Percentiles rank a stretch among this genome's conserved stretches.
Conservation (phyloP, 2,797 vertebrate genomes). For the Gadopsis bispinosus region DNA sequence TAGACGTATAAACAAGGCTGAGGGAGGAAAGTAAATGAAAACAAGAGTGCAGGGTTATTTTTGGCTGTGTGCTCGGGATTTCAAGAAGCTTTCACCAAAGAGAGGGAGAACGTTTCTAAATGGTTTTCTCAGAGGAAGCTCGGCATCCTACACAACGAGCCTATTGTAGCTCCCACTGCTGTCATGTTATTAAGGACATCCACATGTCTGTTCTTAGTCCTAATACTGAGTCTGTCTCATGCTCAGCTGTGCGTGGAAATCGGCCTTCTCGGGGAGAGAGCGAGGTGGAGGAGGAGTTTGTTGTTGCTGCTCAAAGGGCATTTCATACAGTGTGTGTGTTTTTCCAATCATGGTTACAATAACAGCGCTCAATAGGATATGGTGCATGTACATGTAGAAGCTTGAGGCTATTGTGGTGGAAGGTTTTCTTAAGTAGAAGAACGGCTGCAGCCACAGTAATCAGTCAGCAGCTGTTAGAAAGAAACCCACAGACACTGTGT, state of each 20-base stretch:
- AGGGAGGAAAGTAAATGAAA: constrained; percentile 50
- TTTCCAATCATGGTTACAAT: constrained; percentile 22
- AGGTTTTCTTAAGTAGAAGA: constrained; percentile 42
- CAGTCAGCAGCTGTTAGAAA: constrained; percentile 20
- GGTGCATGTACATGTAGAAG: background rate
- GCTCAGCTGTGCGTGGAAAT: constrained; percentile 53
- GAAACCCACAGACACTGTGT: background rate
- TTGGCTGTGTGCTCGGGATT: constrained; percentile 48
- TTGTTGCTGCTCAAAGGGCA: constrained; percentile 32
- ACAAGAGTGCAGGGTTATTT: constrained; percentile 55
- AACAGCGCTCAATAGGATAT: background rate
- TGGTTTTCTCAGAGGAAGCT: constrained; percentile 18
- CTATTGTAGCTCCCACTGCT: constrained; percentile 34
- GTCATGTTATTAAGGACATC: constrained; percentile 23
- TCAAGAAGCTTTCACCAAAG: constrained; percentile 39
- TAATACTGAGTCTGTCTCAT: constrained; percentile 50
- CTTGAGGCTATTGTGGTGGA: constrained; percentile 6
- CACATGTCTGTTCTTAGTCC: constrained; percentile 33
- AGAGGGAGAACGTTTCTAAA: constrained; percentile 23
- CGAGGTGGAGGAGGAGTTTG: constrained; percentile 21
- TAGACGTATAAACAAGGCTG: constrained; percentile 46
- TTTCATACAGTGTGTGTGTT: constrained; percentile 39
- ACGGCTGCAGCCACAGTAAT: constrained; percentile 36
- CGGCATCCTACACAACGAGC: constrained; percentile 35
- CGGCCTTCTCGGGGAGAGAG: constrained; percentile 20